Evolutionary conservation across 2,888 invertebrate genomes (phyloP), one percentile per base, ranked within the genome.

Genomic region (Drosophila infuscata): DNA sequence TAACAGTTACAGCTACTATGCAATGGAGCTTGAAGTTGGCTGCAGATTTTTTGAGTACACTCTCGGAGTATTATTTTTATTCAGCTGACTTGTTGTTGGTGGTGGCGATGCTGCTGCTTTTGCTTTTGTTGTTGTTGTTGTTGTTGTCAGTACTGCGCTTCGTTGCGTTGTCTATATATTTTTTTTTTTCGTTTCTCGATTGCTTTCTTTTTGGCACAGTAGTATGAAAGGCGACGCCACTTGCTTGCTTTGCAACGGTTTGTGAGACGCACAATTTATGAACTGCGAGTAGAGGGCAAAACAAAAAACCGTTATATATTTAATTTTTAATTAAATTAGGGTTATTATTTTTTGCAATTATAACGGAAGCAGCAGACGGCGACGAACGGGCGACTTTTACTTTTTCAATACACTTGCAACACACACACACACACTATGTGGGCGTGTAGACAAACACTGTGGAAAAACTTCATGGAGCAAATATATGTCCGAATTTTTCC

Each of bases 361-460:
- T 46, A 70, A 71, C 54, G 30, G 58, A 60, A 78, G 58, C 69
- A 73, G 67, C 70, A 81, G 69, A 72, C 70, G 69, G 86, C 69
- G 88, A 88, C 68, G 63, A 63, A 68, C 64, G 73, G 70, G 67
- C 85, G 78, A 86, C 88, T 86, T 86, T 88, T 85, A 84, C 85
- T 89, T 86, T 85, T 78, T 73, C 70, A 87, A 84, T 75, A 85
- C 80, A 82, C 83, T 78, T 59, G 53, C 70, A 65, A 41, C 38
- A 38, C 25, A 57, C 36, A 43, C 43, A 41, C 74, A 70, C 59
- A 66, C 71, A 65, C 79, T 74, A 84, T 82, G 85, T 86, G 85
- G 85, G 85, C 85, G 85, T 86, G 85, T 89, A 86, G 89, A 87
- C 85, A 86, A 83, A 88, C 89, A 89, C 78, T 80, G 88, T 78